Conservation (phyloP, 2,797 vertebrate genomes). For the Sebastes matsubarae region DNA sequence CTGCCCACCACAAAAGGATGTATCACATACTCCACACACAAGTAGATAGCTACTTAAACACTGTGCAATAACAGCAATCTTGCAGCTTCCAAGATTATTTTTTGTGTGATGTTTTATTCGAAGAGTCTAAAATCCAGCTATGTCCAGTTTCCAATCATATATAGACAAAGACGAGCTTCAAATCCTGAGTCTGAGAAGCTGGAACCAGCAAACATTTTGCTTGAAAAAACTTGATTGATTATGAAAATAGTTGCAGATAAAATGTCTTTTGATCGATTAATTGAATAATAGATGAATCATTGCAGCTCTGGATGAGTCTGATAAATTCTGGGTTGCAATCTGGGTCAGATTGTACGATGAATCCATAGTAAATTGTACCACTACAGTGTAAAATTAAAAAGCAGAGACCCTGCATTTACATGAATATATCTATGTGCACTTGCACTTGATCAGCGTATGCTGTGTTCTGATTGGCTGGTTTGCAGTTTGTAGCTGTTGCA, state of each 20-base stretch:
- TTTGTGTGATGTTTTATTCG: neutral
- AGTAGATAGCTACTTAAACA: neutral
- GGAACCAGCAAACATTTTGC: neutral
- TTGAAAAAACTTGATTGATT: neutral
- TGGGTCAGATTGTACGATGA: neutral
- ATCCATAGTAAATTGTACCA: neutral
- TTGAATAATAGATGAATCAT: neutral
- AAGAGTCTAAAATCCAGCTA: neutral
- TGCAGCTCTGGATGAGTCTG: neutral
- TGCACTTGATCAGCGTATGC: neutral
- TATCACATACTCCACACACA: neutral
- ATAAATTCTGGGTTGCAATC: neutral
- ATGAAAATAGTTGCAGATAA: neutral
- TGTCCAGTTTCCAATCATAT: neutral
- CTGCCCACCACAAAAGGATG: neutral
- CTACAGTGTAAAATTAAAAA: neutral
- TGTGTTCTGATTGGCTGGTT: neutral
- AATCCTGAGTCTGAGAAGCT: neutral
- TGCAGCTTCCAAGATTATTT: neutral
- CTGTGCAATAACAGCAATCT: neutral
- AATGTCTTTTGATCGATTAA: neutral
- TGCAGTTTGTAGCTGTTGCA: neutral
- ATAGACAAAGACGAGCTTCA: neutral
- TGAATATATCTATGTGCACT: neutral
- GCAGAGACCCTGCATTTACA: neutral